Evolutionary conservation across 2,888 invertebrate genomes (phyloP), one percentile per base, ranked within the genome.

Genomic region (Busseola fusca): DNA sequence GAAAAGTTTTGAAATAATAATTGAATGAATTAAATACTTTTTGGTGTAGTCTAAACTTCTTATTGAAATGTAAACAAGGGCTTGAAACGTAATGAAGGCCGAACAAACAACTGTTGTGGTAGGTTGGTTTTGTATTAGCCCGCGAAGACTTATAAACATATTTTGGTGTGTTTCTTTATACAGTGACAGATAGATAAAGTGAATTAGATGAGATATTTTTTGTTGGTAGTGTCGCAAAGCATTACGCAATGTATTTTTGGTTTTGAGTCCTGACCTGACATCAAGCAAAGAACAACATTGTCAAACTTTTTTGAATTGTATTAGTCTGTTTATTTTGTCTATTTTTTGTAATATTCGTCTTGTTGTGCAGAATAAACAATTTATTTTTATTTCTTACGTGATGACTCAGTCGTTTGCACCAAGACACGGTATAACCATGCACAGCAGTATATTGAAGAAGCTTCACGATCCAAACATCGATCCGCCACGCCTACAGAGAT

Each of bases 21-120:
- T 63, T 30, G 5, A 48, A 63, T 45, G 21, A 62, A 56, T 45
- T 76, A 25, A 16, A 45, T 58, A 45, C 27, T 74, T 69, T 60
- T 27, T 45, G 5, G 30, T 63, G 5, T 48, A 16, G 16, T n/a
- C 16, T 16, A 14, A 56, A 73, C 3, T 42, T 69, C 70, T 45
- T 71, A 74, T 71, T 71, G n/a, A n/a, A n/a, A n/a, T n/a, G n/a
- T n/a, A n/a, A n/a, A n/a, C 40, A 50, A 77, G 14, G 21, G n/a
- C 21, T 63, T n/a, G 4, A 50, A 50, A 6, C n/a, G 34, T 18
- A 37, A 37, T 69, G 21, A 45, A 30, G 14, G 16, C 25, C 21
- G 21, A 62, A 58, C 7, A 45, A 45, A 30, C 42, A 70, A 57
- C 69, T 62, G 37, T 54, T 50, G 18, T 42, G 10, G 27, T 62